A percentile compares a stretch with the other conserved stretches of the same genome.
These are phyloP conservation scores for Drosophila subsilvestris DNA, from an alignment of 2,888 invertebrate species.

Conservation along the genomic window DNA sequence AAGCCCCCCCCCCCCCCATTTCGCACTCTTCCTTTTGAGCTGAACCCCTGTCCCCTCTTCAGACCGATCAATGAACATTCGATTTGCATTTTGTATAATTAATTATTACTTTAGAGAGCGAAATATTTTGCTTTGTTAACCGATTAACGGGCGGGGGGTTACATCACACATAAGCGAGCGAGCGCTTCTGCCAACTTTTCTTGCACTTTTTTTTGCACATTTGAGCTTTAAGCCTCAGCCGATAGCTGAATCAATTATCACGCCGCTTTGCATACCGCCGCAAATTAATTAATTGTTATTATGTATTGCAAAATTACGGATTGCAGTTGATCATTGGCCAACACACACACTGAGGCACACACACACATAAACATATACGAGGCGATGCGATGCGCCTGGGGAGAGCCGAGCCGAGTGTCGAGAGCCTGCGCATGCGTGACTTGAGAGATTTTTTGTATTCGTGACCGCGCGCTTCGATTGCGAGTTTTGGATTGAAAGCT, in stretches of 20 bases:
- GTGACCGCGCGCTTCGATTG: constrained; percentile 55
- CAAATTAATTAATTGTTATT: constrained; percentile 54
- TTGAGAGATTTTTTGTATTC: constrained; percentile 5
- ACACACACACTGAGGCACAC: constrained; percentile 35
- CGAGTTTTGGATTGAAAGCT: constrained; percentile 53
- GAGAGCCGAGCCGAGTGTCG: neutral
- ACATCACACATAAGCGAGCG: constrained; percentile 19
- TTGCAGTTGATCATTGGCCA: constrained; percentile 57
- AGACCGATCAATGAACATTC: constrained; percentile 3
- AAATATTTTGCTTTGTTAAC: constrained; percentile 24
- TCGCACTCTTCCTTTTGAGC: constrained; percentile 42
- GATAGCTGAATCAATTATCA: constrained; percentile 36
- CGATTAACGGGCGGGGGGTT: constrained; percentile 21
- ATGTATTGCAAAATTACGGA: constrained; percentile 53
- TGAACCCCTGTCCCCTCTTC: neutral
- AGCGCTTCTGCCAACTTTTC: constrained; percentile 16
- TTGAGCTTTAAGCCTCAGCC: constrained; percentile 1
- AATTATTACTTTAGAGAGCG: constrained; percentile 30
- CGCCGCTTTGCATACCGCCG: constrained; percentile 51
- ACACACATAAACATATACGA: neutral
- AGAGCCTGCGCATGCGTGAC: constrained; percentile 52
- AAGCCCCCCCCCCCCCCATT: constrained; percentile 15
- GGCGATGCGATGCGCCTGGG: constrained; percentile 49
- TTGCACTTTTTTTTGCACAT: constrained; percentile 24
- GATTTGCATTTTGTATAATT: constrained; percentile 31